Base-by-base conservation (phyloP, 2,888 invertebrate genomes). In the Tortrix viridana region DNA sequence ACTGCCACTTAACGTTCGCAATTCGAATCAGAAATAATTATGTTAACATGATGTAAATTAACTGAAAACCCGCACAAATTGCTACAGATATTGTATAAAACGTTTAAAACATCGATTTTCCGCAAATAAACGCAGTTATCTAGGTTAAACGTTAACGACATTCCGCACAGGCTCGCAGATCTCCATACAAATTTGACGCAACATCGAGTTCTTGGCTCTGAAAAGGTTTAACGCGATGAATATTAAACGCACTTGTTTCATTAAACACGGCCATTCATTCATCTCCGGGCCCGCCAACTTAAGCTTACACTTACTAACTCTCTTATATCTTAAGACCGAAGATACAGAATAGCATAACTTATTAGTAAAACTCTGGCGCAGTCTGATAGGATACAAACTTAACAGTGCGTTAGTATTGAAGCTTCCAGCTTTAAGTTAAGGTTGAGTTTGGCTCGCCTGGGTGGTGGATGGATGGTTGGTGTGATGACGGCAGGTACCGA, bases 191-290 rank as follows among this genome's bases (percentile, higher is more conserved):
- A 32, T 3, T 9, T 32, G 62, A 32, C 32, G 9, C 32, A 9
- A 7, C 32, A 12, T 7, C 12, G 12, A 32, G 32, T 0, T 3
- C 12, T 0, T 9, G 9, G 32, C 9, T 12, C 5, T 32, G 32
- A 32, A 7, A 32, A 12, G 32, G 32, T 3, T 32, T 32, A 32
- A 32, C 63, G 67, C 65, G 65, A 67, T 70, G 67, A 70, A 72
- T 70, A 69, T 72, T 69, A 68, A 72, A 68, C 64, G 55, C 56
- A 62, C 69, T 62, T 69, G 72, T 71, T 70, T 70, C 67, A 71
- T 72, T 72, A 70, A 70, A 69, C 55, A 50, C 19, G 44, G 37
- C 61, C 50, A 50, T 62, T 62, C 61, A 56, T 56, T 62, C 61
- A 56, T 62, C 61, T 62, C 61, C 16, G 22, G 50, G 50, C 14